These are phyloP conservation scores for Eupeodes luniger DNA, from an alignment of 2,888 invertebrate species.

Conservation along the genomic window DNA sequence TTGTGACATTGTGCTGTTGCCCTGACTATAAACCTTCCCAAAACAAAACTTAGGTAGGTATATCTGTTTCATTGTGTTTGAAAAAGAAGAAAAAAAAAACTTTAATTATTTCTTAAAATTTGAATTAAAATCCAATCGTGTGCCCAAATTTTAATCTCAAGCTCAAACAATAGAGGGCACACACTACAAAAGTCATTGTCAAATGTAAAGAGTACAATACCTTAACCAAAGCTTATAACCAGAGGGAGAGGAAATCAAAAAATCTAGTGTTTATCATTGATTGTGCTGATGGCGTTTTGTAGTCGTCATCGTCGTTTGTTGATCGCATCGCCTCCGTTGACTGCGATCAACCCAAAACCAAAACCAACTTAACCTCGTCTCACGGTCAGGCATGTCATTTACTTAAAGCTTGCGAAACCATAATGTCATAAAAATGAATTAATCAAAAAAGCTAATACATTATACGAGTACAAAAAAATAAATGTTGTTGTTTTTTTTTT, in stretches of 20 bases:
- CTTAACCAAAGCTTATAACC: neutral
- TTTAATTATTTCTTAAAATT: constrained; percentile 65
- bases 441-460: constrained; percentile 29
- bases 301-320: neutral
- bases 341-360: constrained; percentile 64
- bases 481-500: constrained; percentile 44
- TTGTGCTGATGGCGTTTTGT: neutral
- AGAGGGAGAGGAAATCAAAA: constrained; percentile 33
- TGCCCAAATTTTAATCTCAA: constrained; percentile 64
- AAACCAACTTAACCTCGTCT: constrained; percentile 57
- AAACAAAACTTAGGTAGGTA: neutral
- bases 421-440: constrained; percentile 39
- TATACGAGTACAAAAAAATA: constrained; percentile 1
- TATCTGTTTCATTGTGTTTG: constrained; percentile 16
- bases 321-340: constrained; percentile 14
- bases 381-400: constrained; percentile 44
- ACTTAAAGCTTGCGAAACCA: constrained; percentile 61
- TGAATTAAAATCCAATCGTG: constrained; percentile 62
- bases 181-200: constrained; percentile 49
- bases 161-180: constrained; percentile 43
- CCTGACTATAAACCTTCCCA: constrained; percentile 18
- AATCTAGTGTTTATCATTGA: constrained; percentile 58
- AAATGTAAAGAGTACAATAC: constrained; percentile 22
- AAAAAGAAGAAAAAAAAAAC: constrained; percentile 32
- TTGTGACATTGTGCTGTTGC: constrained; percentile 60